Evolutionary conservation across 2,888 invertebrate species (phyloP), one percentile per base, ranked within the genome.

Genomic region (Andrena bicolor): DNA sequence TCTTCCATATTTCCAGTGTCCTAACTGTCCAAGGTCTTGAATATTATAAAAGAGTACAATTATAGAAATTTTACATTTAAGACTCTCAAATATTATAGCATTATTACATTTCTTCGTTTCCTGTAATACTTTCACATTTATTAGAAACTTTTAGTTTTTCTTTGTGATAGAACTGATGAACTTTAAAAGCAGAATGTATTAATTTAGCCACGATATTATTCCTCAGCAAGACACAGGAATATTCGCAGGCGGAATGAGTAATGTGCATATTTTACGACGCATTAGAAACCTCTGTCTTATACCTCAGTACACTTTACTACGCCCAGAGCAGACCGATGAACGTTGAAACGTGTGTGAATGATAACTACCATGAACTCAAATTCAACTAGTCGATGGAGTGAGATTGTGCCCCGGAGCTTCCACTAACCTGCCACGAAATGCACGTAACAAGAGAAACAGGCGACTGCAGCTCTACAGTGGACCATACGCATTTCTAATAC

Each of bases 391-490:
- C 84, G 76, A 61, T 69, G 60, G 84, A 65, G 77, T 84, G 87
- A 89, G 89, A 90, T 89, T 87, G 83, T 80, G 80, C 85, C 81
- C 77, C 10, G 76, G 76, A 72, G 88, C 81, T 74, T 74, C 65
- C 82, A 61, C 73, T 63, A 77, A 72, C 74, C 56, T 23, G 53
- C 65, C 58, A 68, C 30, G 35, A 58, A 80, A 72, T 73, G 56
- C 70, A 41, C 28, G n/a, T 51, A 61, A 51, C 23, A 56, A 30
- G 64, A 26, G 68, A 49, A 72, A 30, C n/a, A 58, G 20, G 26
- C 74, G 28, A 61, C 26, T 26, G 68, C 23, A 35, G 20, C 1
- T n/a, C 4, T 28, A 41, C 8, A 13, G 32, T 13, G 48, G 23
- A 51, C 53, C 49, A 53, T 53, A 35, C 69, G 30, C 51, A 49